Percentiles rank a stretch among this genome's conserved stretches.
Conservation (phyloP, 2,888 invertebrate genomes). For the Drosophila algonquin region DNA sequence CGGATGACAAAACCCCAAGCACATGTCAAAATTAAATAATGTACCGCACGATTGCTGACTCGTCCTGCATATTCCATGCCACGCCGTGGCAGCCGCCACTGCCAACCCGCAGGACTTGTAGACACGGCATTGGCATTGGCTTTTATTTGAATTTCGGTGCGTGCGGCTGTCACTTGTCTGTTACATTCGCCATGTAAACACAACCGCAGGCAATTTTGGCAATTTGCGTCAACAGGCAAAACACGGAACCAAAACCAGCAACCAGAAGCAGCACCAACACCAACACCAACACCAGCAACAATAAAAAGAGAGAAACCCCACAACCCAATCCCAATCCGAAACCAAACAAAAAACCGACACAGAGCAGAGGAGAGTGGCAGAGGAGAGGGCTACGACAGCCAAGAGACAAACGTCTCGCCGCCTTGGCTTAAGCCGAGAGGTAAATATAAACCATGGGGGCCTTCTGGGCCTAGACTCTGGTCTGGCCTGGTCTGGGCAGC, state of each 20-base stretch:
- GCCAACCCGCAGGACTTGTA: conserved; percentile 29
- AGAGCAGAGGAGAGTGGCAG: background rate
- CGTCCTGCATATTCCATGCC: conserved; percentile 42
- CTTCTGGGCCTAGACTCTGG: conserved; percentile 36
- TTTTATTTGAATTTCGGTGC: conserved; percentile 78
- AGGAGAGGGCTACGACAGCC: conserved; percentile 29
- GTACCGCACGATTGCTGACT: conserved; percentile 76
- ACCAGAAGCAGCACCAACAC: conserved; percentile 16
- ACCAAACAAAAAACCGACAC: conserved; percentile 34
- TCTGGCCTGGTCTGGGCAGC: conserved; percentile 24
- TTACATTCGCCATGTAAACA: conserved; percentile 79
- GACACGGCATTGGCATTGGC: conserved; percentile 74
- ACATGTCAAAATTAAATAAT: conserved; percentile 80
- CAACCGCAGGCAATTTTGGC: conserved; percentile 80
- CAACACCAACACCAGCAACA: conserved; percentile 7
- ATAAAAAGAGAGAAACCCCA: conserved; percentile 20
- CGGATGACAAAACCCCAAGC: conserved; percentile 74
- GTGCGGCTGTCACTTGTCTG: conserved; percentile 80
- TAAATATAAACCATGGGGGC: conserved; percentile 50
- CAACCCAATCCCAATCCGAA: conserved; percentile 3
- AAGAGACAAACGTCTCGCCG: conserved; percentile 50
- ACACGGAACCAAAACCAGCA: conserved; percentile 45
- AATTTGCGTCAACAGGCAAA: conserved; percentile 78
- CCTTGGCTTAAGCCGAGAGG: conserved; percentile 47
- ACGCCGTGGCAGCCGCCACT: background rate